Base-by-base conservation (phyloP, 2,888 invertebrate species). In the Palloptera scutellata region DNA sequence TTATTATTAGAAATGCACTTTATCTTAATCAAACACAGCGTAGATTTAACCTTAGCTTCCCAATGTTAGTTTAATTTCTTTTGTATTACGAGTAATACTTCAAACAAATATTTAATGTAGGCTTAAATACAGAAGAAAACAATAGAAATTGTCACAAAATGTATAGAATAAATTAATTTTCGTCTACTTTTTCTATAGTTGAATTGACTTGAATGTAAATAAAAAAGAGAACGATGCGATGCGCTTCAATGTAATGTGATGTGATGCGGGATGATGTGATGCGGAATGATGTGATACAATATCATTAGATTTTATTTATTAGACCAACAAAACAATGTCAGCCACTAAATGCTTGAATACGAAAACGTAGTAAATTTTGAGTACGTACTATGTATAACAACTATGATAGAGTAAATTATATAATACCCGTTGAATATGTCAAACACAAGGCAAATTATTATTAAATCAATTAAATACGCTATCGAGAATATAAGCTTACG, bases 371-470 rank as follows among this genome's bases (percentile, higher is more conserved):
- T 6, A 53, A 30, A 30, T 30, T 30, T n/a, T 30, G 6, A 30
- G 30, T 30, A 6, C 30, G 6, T 30, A 30, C 30, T 30, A 30
- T 30, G n/a, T 30, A 30, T 30, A 4, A 30, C 30, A 4, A 30
- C 30, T 30, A 30, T n/a, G n/a, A n/a, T 30, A 30, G 30, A 30
- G 30, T 52, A 52, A 10, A 10, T 52, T 52, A 19, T 52, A 2
- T 11, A 42, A 41, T 58, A 15, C 5, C 17, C 13, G 43, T 12
- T n/a, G n/a, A n/a, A n/a, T 30, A 52, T 62, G 55, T 64, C 53
- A 58, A 60, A 69, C 69, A 63, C 69, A 63, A 69, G 60, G 53
- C 48, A 66, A 63, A 66, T 69, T 63, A 54, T 69, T 66, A 63
- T 62, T 62, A 61, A 69, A 63, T 63, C 69, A 69, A 69, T 69